Base-by-base conservation (phyloP, 2,888 invertebrate species). In the Bursaphelenchus okinawaensis region DNA sequence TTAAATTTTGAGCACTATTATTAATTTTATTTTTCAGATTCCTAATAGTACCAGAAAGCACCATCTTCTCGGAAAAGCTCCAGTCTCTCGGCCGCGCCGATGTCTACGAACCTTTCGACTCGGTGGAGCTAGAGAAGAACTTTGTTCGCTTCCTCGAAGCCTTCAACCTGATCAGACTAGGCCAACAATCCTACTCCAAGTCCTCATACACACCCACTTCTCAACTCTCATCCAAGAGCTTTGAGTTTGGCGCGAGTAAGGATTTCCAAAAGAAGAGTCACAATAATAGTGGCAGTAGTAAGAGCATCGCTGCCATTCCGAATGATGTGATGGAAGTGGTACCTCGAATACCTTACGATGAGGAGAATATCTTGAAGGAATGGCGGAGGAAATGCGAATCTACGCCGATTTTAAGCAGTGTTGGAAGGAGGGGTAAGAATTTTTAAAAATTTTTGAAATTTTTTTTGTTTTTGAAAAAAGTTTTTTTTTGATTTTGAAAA, bases 131-230 rank as follows among this genome's bases (percentile, higher is more conserved):
- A 22, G 63, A 73, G 31, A 54, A 55, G 62, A 67, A 62, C 52
- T 71, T 71, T 59, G 65, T 71, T 51, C 70, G 67, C 16, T 71
- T 74, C 40, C 50, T 71, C 28, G 73, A 71, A 31, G 60, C 63
- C 28, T 50, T 71, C 16, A 71, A 71, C 52, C 50, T 65, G 20
- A 51, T 71, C 29, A 70, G 69, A 4, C 54, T 54, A 40, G 60
- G 65, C 51, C 52, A 50, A 26, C 40, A 50, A 19, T 62, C 55
- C 22, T 16, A 20, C 12, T 16, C 23, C 16, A 63, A 61, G 60
- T 63, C 23, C 54, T 24, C 54, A 24, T 24, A 24, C 22, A 54
- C 22, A 12, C 23, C 23, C 12, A 22, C 22, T n/a, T 19, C 54
- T 4, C 24, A 54, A n/a, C 23, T 16, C 12, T 16, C 54, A 12